Conservation (phyloP, 1,140 invertebrate genomes). For the Gryon sp. region DNA sequence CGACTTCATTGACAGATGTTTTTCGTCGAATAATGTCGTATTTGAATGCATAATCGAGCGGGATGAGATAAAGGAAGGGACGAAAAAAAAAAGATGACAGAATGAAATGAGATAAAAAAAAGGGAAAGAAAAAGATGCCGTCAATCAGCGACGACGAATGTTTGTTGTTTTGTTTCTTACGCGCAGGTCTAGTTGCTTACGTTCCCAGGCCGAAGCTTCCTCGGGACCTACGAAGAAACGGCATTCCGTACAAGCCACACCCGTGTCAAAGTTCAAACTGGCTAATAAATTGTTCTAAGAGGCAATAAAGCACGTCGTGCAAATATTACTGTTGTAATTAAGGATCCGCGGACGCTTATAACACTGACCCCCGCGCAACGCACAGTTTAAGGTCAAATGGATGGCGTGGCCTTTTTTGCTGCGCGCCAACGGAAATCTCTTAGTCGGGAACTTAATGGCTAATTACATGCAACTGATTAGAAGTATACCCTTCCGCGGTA, state of each 20-base stretch:
- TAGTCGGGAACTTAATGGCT: conserved; percentile 8
- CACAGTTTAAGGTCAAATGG: conserved; percentile 13
- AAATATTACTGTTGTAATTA: conserved; percentile 70
- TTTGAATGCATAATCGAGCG: conserved; percentile 21
- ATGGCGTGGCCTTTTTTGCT: background rate
- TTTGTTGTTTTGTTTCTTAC: conserved; percentile 2
- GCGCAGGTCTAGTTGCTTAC: background rate
- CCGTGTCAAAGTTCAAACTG: conserved; percentile 69
- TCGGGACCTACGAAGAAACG: conserved; percentile 13
- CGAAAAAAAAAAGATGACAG: too few relatives aligned
- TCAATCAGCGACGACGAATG: background rate
- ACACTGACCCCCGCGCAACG: conserved; percentile 34
- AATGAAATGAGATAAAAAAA: too few relatives aligned
- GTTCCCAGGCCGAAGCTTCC: conserved; percentile 15
- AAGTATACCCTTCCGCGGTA: conserved; percentile 2
- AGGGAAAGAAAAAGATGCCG: too few relatives aligned
- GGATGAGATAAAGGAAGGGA: too few relatives aligned
- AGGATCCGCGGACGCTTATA: conserved; percentile 53
- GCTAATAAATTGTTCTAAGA: conserved; percentile 66
- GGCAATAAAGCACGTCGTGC: conserved; percentile 63
- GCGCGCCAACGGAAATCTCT: background rate
- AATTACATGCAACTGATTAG: conserved; percentile 36
- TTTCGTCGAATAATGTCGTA: background rate
- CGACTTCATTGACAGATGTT: conserved; percentile 40
- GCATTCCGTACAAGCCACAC: conserved; percentile 59